Evolutionary conservation across 2,113 vertebrate species (phyloP).

Genomic region (Phycodurus eques): DNA sequence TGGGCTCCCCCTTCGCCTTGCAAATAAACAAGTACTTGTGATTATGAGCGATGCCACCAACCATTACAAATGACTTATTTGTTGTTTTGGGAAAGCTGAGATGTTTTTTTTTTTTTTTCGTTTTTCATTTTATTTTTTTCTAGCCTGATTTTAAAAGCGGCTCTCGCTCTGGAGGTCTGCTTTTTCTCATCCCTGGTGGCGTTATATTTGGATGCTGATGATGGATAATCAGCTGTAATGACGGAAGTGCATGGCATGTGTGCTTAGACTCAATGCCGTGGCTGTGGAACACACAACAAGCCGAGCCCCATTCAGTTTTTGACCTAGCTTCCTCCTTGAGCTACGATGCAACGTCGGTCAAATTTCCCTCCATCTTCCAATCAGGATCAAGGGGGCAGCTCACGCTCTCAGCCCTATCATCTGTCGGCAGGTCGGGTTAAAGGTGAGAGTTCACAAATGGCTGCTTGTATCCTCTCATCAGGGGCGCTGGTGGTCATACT

Average conservation of each 20-base stretch:
- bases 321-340: background rate
- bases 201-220: conserved; percentile 76
- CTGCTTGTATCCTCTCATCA: conserved; percentile 77
- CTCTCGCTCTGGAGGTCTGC: conserved; percentile 65
- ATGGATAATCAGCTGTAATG: conserved; percentile 77
- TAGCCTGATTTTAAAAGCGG: conserved; percentile 53
- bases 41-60: conserved; percentile 71
- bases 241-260: conserved; percentile 64
- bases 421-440: conserved; percentile 65
- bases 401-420: conserved; percentile 37
- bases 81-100: conserved; percentile 55
- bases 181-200: conserved; percentile 66
- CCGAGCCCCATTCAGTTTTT: conserved; percentile 35
- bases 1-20: conserved; percentile 44
- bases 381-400: conserved; percentile 36
- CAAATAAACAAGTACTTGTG: conserved; percentile 72
- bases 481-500: conserved; percentile 49
- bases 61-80: conserved; percentile 66
- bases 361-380: conserved; percentile 19
- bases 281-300: conserved; percentile 65
- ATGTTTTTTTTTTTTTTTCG: conserved; percentile 20
- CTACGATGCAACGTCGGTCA: background rate
- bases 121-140: conserved; percentile 52
- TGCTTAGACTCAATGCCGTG: conserved; percentile 68
- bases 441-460: conserved; percentile 78